phyloP scores from a whole-genome alignment of 2,797 vertebrate species.

The Pangasius sanitwongsei region DNA sequence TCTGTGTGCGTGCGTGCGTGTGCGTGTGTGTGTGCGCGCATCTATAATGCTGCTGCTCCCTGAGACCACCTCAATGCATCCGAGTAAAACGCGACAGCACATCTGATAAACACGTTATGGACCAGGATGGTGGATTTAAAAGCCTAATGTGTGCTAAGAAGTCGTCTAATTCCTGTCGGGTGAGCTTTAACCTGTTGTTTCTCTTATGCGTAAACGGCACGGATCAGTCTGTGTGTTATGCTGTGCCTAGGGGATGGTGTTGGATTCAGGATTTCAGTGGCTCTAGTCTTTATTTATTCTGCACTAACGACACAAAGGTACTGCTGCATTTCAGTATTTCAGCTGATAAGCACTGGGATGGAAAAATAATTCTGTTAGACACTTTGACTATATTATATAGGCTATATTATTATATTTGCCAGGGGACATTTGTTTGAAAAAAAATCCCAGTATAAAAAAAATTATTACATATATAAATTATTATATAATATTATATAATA shows the following conservation, averaged over 20 bases:
- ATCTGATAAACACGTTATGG: slow-evolving; percentile 24
- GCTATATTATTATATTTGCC: slow-evolving; percentile 6
- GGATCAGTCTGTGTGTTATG: neutral
- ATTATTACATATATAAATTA: no score
- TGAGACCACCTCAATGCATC: slow-evolving; percentile 50
- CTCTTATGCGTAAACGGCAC: slow-evolving; percentile 19
- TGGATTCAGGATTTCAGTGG: neutral
- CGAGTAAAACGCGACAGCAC: slow-evolving; percentile 38
- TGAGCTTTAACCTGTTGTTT: slow-evolving; percentile 66
- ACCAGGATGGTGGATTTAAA: slow-evolving; percentile 18
- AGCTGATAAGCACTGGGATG: neutral
- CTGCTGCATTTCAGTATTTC: neutral
- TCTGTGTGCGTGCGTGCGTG: neutral
- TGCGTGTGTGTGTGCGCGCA: neutral
- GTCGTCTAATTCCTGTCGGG: slow-evolving; percentile 26
- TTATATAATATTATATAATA: no score
- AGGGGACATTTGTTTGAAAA: neutral
- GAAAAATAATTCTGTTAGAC: neutral
- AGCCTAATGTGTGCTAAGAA: slow-evolving; percentile 37
- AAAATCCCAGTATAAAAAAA: neutral
- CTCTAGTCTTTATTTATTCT: neutral
- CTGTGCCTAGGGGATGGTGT: neutral
- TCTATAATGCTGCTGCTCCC: slow-evolving; percentile 37
- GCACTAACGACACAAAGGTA: neutral
- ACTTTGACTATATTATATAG: neutral